These are phyloP conservation scores for Ailurus styani DNA, from an alignment of 2,113 vertebrate genomes.

Conservation along the genomic window DNA sequence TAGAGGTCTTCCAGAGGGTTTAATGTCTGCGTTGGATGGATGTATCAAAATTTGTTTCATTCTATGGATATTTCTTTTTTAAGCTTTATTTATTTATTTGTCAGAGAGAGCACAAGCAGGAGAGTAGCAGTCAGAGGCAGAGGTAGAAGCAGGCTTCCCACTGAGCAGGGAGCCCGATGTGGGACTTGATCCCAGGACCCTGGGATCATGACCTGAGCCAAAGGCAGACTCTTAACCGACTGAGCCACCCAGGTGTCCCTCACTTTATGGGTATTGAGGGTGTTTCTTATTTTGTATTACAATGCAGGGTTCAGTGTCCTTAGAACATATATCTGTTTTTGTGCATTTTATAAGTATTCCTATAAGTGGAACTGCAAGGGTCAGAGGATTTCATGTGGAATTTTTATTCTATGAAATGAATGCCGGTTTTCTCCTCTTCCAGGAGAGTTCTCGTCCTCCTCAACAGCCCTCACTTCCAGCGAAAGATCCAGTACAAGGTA, in stretches of 20 bases:
- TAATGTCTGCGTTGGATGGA: too few species aligned
- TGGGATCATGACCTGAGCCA: too few species aligned
- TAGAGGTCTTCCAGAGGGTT: neutral
- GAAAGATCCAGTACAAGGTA: constrained; percentile 92
- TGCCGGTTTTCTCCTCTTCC: constrained; percentile 42
- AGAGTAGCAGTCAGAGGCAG: too few species aligned
- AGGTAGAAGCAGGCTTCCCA: too few species aligned
- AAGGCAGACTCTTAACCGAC: too few species aligned
- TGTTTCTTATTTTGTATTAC: neutral
- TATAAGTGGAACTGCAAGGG: neutral
- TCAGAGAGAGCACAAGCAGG: too few species aligned
- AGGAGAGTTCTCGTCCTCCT: constrained; percentile 75
- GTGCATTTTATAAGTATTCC: neutral
- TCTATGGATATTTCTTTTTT: neutral
- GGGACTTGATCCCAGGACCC: too few species aligned
- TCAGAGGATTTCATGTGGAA: neutral
- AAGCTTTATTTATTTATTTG: too few species aligned
- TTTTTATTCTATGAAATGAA: neutral
- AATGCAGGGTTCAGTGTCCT: neutral
- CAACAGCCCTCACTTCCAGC: constrained; percentile 70
- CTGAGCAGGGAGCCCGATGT: too few species aligned
- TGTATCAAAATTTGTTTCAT: neutral
- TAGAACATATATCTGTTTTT: neutral
- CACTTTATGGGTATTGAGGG: neutral
- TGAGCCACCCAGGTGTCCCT: neutral